These are phyloP conservation scores for Campoletis sonorensis DNA, from an alignment of 1,140 invertebrate species.

Conservation along the genomic window DNA sequence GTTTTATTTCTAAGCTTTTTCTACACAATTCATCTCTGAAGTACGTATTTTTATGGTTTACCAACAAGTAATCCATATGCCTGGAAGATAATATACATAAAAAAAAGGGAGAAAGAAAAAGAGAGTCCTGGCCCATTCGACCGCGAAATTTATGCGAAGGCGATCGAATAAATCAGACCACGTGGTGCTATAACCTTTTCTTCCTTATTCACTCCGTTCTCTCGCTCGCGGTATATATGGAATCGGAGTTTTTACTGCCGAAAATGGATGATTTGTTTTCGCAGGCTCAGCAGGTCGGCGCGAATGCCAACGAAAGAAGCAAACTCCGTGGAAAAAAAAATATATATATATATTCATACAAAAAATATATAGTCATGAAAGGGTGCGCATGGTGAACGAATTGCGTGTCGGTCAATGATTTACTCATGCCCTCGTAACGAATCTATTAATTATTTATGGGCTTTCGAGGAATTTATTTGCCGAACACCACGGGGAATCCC, in stretches of 20 bases:
- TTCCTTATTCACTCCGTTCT: conserved; percentile 39
- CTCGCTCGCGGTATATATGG: conserved; percentile 16
- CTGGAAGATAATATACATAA: conserved; percentile 27
- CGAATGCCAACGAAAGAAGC: conserved; percentile 17
- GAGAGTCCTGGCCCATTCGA: conserved; percentile 20
- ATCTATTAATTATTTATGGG: conserved; percentile 72
- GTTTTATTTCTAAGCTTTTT: neutral
- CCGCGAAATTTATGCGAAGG: conserved; percentile 42
- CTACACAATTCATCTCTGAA: conserved; percentile 14
- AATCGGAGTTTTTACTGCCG: conserved; percentile 46
- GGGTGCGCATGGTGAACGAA: conserved; percentile 51
- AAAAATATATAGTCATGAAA: conserved; percentile 4
- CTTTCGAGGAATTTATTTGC: conserved; percentile 66
- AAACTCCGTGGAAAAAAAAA: neutral
- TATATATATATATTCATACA: conserved; percentile 1
- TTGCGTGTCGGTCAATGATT: conserved; percentile 65
- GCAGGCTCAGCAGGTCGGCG: conserved; percentile 45
- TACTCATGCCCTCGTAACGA: conserved; percentile 68
- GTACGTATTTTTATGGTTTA: conserved; percentile 20
- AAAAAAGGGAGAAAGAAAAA: neutral
- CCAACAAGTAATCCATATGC: conserved; percentile 32
- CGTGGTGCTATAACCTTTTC: conserved; percentile 20
- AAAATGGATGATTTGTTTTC: conserved; percentile 53
- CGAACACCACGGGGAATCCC: conserved; percentile 56
- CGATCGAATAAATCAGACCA: conserved; percentile 44